Evolutionary conservation across 2,888 invertebrate species (phyloP), one percentile per base, ranked within the genome.

Genomic region (Endotricha flammealis): DNA sequence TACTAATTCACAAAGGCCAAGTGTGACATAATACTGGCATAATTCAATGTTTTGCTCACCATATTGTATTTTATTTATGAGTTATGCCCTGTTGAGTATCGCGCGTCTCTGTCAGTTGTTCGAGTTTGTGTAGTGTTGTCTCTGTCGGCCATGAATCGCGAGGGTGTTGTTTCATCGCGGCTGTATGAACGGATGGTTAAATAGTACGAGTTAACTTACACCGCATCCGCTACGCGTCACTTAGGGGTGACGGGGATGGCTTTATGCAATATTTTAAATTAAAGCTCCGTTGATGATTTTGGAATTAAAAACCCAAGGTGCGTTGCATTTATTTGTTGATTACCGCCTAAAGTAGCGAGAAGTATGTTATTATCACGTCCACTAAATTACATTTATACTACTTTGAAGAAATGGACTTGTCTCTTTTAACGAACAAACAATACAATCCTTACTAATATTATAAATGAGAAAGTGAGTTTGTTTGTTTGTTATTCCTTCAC

Each of bases 11-110:
- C 83, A 85, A 85, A 85, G 83, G 82, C 83, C 86, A 85, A 85
- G 85, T 86, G 86, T 85, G 86, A 85, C 85, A 83, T 86, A 86
- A 86, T 86, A 83, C 82, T 80, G 53, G 77, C 82, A 86, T 85
- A 86, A 86, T 86, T 83, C 85, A 86, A 85, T 87, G 86, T 87
- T 87, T 85, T 87, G 87, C 85, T 86, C 87, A 87, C 87, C 87
- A 87, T 87, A 87, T 87, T 87, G 85, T 86, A 81, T 80, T 87
- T 87, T 87, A 87, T 87, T 87, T 87, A 87, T 87, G 85, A 85
- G 83, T 83, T 80, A 86, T 85, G 81, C 76, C 53, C 74, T 62
- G 76, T 69, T 72, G 75, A 72, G 55, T 69, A 53, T 64, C 36
- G 24, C 50, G 42, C 48, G 42, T 69, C 78, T 58, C 69, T 68